Evolutionary conservation across 2,797 vertebrate genomes (phyloP), one percentile per base, ranked within the genome.

Genomic region (Hemibagrus guttatus): DNA sequence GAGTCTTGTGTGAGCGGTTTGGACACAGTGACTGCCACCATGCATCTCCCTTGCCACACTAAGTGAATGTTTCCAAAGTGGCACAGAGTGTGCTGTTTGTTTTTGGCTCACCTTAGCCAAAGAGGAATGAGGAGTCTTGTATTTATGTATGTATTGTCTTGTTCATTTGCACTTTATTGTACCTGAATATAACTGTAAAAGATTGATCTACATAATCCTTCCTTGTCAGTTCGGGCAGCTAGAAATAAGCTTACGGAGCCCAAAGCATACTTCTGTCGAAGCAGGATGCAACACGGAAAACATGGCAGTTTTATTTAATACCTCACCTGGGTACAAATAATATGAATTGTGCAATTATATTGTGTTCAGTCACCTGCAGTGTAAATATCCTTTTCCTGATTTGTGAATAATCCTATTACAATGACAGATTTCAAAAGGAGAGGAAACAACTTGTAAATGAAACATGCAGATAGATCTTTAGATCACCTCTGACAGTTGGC

Each of bases 321-420:
- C 61, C 35, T 80, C 35, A 78, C 49, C 39, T 74, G 85, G 58
- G 23, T 71, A 35, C 17, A 56, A 81, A 81, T 49, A 56, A 80
- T 68, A 42, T 72, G 54, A 58, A 81, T 26, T 85, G 63, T 89
- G 89, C 89, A 85, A 88, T 89, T 66, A 85, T 72, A 84, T 85
- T 58, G 87, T 61, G 75, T 87, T 82, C 58, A 52, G 85, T 91
- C 64, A 87, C 82, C 68, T 88, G 87, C 78, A 85, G 85, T 75
- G 86, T 81, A 91, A 90, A 89, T 90, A 79, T 89, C 84, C 88
- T 88, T 90, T 87, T 89, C 87, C 89, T 87, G 66, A 83, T 81
- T 83, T 91, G 86, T 87, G 72, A 75, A 68, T 76, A 92, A 88
- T 86, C 81, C 61, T 71, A 59, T 26, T 71, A 28, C 42, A 66